Evolutionary conservation across 1,140 invertebrate species (phyloP), one percentile per base, ranked within the genome.

Genomic region (Vanessa tameamea): DNA sequence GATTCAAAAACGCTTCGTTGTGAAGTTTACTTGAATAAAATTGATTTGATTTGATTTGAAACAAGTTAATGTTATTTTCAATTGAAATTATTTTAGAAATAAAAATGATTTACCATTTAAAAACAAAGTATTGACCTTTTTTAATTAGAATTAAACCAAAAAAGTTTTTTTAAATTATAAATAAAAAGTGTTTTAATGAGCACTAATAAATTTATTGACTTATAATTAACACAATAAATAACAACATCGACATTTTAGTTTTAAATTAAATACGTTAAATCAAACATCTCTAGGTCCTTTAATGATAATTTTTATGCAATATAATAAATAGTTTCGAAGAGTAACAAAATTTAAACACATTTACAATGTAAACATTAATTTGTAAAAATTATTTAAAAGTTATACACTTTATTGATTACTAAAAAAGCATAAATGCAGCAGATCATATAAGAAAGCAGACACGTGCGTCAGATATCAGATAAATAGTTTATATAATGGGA

Each of bases 351-450:
- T 23, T 61, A 70, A 67, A 71, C 61, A 64, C 70, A 57, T 68
- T 70, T 51, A 59, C 48, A 74, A 77, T 64, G 72, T 57, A 76
- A 73, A 73, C 57, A 72, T 71, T 69, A 73, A 55, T 55, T 66
- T 68, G 64, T 57, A 69, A 31, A 70, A 55, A 55, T 65, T 75
- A 48, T 73, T 47, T 57, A 51, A 23, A 66, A 13, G 50, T 64
- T 72, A 73, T 48, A 63, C 70, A 63, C 63, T 20, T 68, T 69
- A 23, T 69, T 75, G 63, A 73, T 78, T 61, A 75, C 78, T 43
- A 57, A 77, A 64, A 79, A 57, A 77, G 43, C 69, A 73, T 87
- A 87, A 88, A 88, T 88, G 85, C 86, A 85, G 64, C 65, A 77
- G 70, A 55, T 78, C 71, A 50, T 37, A 63, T 70, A 53, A 83